Conservation (phyloP, 2,888 invertebrate genomes). For the Brassicogethes aeneus region DNA sequence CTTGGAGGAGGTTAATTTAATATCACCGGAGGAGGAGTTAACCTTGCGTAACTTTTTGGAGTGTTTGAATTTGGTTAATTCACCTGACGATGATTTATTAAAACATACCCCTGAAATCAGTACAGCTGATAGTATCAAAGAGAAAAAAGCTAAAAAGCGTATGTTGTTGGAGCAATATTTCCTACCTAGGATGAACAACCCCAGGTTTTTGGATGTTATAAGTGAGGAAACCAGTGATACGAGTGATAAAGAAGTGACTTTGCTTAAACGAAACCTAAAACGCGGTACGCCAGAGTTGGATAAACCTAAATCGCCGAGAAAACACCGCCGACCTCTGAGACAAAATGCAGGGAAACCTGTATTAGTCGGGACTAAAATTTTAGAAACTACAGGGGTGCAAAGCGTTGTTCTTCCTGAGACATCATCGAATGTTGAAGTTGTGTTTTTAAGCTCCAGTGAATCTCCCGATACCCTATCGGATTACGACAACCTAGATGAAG, state of each 20-base stretch:
- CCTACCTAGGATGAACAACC: conserved; percentile 49
- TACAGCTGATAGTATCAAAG: conserved; percentile 29
- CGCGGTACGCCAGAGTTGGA: conserved; percentile 29
- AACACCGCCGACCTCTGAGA: conserved; percentile 1
- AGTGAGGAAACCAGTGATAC: conserved; percentile 65
- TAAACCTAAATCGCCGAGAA: conserved; percentile 11
- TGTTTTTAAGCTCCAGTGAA: conserved; percentile 51
- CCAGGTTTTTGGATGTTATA: conserved; percentile 65
- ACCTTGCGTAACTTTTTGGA: conserved; percentile 48
- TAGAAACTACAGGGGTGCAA: conserved; percentile 31
- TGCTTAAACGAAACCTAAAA: conserved; percentile 25
- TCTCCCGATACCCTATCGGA: conserved; percentile 22
- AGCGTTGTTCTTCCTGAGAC: conserved; percentile 41
- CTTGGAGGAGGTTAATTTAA: conserved; percentile 23
- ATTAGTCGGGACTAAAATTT: conserved; percentile 53
- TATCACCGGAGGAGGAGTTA: conserved; percentile 50
- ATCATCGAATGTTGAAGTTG: conserved; percentile 51
- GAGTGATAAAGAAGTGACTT: conserved; percentile 41
- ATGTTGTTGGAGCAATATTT: conserved; percentile 49
- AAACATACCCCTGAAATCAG: conserved; percentile 21
- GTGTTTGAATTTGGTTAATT: conserved; percentile 47
- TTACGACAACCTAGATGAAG: conserved; percentile 5
- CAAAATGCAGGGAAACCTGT: conserved; percentile 23
- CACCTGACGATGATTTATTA: conserved; percentile 39
- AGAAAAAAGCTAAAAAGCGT: conserved; percentile 45